Evolutionary conservation across 2,113 vertebrate genomes (phyloP).

Genomic region (Gopherus evgoodei): DNA sequence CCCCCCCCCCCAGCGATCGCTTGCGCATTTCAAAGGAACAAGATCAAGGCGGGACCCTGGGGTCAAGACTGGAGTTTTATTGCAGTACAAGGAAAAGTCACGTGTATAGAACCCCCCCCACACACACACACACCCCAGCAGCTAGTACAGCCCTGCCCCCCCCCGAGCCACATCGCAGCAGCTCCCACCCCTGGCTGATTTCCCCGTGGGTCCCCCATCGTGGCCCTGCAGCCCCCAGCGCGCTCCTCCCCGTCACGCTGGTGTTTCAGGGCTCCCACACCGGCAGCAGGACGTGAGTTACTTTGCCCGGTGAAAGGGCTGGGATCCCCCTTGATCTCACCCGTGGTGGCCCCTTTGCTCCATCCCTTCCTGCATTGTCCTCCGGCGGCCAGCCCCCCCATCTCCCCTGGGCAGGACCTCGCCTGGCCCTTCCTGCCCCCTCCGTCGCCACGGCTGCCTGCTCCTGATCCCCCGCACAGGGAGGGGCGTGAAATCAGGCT

Average conservation of each 20-base stretch:
- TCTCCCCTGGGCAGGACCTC: too few relatives aligned
- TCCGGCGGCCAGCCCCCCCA: neutral
- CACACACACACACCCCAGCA: neutral
- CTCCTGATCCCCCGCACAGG: neutral
- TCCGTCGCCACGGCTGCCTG: too few relatives aligned
- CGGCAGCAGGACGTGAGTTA: too few relatives aligned
- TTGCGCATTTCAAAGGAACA: neutral
- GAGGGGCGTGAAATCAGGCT: neutral
- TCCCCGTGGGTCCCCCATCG: too few relatives aligned
- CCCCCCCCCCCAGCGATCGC: too few relatives aligned
- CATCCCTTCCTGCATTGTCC: neutral
- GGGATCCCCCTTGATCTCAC: neutral
- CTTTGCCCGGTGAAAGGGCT: too few relatives aligned
- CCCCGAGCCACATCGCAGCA: neutral
- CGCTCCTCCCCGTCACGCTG: too few relatives aligned
- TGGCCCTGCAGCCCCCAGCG: too few relatives aligned
- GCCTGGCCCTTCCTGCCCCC: too few relatives aligned
- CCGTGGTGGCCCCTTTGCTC: neutral
- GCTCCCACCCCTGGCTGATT: neutral
- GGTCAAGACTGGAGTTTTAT: neutral
- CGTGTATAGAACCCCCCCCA: neutral
- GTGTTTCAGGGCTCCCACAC: too few relatives aligned
- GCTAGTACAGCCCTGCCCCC: neutral
- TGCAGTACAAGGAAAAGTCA: neutral
- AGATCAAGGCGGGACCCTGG: neutral